A percentile compares a stretch with the other conserved stretches of the same genome.
Evolutionary conservation across 2,797 vertebrate genomes (phyloP).

Genomic region (Cyclopterus lumpus): DNA sequence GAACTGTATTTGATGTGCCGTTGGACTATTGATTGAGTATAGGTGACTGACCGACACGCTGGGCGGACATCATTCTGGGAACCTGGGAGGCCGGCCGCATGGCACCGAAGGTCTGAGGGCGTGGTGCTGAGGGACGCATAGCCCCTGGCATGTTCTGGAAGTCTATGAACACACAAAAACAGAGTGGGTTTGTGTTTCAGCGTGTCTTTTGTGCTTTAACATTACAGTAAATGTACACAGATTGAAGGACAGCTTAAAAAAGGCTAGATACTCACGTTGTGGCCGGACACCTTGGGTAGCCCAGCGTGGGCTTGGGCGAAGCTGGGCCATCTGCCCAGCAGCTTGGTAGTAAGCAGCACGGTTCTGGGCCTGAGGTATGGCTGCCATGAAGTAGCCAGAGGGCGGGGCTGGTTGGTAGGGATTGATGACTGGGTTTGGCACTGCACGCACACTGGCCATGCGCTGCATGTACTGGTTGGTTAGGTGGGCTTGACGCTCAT

Average conservation of each 20-base stretch:
- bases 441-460: constrained; percentile 94
- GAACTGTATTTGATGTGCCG: neutral
- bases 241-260: neutral
- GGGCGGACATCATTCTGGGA: constrained; percentile 92
- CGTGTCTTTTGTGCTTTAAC: neutral
- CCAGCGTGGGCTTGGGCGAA: constrained; percentile 96
- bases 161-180: constrained; percentile 78
- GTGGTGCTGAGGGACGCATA: constrained; percentile 91
- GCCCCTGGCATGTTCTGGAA: constrained; percentile 95
- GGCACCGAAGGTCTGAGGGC: constrained; percentile 89
- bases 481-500: constrained; percentile 96
- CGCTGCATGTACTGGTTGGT: constrained; percentile 99
- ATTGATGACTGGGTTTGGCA: constrained; percentile 96
- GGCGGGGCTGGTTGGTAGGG: constrained; percentile 94
- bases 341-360: constrained; percentile 95
- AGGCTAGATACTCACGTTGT: constrained; percentile 87
- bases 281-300: constrained; percentile 93
- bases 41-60: constrained; percentile 90
- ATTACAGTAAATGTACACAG: neutral
- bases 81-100: constrained; percentile 93
- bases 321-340: constrained; percentile 93
- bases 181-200: neutral
- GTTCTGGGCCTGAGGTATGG: constrained; percentile 96
- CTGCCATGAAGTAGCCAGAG: constrained; percentile 97
- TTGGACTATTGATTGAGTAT: neutral